Percentiles rank a stretch among this genome's conserved stretches.
Evolutionary conservation across 2,888 invertebrate genomes (phyloP).

Genomic region (Nematopogon swammerdamellus): DNA sequence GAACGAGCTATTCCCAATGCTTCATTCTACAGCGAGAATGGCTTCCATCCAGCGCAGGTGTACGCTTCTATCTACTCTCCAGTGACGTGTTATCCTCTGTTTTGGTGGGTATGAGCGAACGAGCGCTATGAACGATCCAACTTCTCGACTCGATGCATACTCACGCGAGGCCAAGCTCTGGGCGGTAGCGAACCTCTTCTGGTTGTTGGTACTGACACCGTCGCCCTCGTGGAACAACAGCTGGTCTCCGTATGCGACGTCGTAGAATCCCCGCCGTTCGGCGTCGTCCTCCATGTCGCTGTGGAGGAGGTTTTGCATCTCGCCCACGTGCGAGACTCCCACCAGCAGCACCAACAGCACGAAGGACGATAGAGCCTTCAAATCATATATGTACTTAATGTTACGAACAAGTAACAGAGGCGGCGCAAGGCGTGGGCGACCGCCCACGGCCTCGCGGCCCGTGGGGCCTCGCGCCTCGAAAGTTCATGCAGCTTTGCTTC

Average conservation of each 20-base stretch:
- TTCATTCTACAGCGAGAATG: too few relatives aligned
- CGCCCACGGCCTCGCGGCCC: too few relatives aligned
- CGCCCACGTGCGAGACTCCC: constrained; percentile 45
- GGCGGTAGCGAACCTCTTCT: constrained; percentile 46
- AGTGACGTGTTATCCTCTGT: too few relatives aligned
- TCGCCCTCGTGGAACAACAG: constrained; percentile 35
- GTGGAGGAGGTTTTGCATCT: constrained; percentile 46
- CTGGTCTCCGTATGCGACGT: constrained; percentile 30
- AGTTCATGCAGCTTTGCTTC: too few relatives aligned
- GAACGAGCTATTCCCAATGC: too few relatives aligned
- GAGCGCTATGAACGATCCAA: too few relatives aligned
- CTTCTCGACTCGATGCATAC: too few relatives aligned
- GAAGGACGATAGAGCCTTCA: constrained; percentile 47
- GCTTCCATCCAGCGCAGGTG: too few relatives aligned
- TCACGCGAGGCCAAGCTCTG: constrained; percentile 46
- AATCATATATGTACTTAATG: constrained; percentile 7
- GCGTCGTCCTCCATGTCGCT: constrained; percentile 51
- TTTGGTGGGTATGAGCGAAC: too few relatives aligned
- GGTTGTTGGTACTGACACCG: constrained; percentile 43
- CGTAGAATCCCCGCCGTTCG: constrained; percentile 39
- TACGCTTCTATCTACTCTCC: too few relatives aligned
- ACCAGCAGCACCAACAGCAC: constrained; percentile 43
- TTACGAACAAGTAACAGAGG: constrained; percentile 1
- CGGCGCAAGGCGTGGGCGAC: too few relatives aligned
- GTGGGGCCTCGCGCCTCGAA: too few relatives aligned